A percentile compares a stretch with the other conserved stretches of the same genome.
Evolutionary conservation across 2,797 vertebrate genomes (phyloP).

Genomic region (Centropyge bicolor): DNA sequence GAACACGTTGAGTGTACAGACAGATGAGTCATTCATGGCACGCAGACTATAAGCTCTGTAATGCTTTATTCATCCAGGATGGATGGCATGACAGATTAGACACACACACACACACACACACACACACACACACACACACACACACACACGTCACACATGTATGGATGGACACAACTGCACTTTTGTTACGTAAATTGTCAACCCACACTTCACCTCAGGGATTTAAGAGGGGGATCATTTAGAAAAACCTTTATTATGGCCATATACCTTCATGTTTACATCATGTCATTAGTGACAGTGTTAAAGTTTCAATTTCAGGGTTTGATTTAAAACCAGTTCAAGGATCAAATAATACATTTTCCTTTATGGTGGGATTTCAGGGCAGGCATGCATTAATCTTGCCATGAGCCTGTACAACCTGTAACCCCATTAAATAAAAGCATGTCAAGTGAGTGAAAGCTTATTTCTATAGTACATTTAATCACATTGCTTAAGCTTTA

Average conservation of each 20-base stretch:
- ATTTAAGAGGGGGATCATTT: neutral
- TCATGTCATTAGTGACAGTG: neutral
- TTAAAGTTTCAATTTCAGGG: too few species aligned
- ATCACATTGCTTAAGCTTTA: neutral
- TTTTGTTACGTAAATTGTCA: conserved; percentile 34
- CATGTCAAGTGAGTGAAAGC: neutral
- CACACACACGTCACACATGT: conserved; percentile 23
- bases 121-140: conserved; percentile 21
- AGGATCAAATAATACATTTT: neutral
- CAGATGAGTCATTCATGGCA: conserved; percentile 53
- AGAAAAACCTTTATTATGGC: neutral
- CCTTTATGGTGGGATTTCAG: neutral
- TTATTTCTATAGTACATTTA: conserved; percentile 4
- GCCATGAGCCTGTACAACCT: neutral
- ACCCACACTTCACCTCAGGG: neutral
- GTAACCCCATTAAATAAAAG: conserved; percentile 8
- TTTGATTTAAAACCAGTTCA: neutral
- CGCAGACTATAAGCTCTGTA: conserved; percentile 34
- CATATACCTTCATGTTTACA: neutral
- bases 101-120: conserved; percentile 29
- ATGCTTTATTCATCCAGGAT: conserved; percentile 53
- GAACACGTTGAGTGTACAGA: conserved; percentile 42
- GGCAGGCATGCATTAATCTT: neutral
- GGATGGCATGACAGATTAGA: conserved; percentile 55
- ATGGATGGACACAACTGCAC: conserved; percentile 19